These are phyloP conservation scores for Picus viridis DNA, from an alignment of 2,797 vertebrate genomes.

Conservation along the genomic window DNA sequence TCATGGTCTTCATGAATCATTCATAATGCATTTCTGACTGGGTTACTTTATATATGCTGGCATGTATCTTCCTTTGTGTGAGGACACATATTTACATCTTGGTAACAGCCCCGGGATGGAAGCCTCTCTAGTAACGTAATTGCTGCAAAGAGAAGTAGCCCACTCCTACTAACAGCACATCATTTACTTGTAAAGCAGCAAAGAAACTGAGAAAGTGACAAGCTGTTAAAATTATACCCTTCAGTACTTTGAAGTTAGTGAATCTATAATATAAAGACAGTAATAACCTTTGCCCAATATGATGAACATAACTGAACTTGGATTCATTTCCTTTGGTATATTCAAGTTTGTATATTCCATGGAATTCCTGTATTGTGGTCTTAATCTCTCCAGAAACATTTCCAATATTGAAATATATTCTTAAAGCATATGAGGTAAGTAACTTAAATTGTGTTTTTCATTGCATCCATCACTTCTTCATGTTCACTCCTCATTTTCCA, in stretches of 20 bases:
- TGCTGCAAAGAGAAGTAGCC: background rate
- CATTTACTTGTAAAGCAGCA: background rate
- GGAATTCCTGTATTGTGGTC: background rate
- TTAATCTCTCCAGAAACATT: background rate
- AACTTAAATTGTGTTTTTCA: background rate
- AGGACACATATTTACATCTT: background rate
- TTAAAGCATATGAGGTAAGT: background rate
- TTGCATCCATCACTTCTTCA: background rate
- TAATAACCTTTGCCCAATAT: background rate
- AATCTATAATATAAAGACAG: background rate
- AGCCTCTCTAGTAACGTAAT: background rate
- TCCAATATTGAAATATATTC: background rate
- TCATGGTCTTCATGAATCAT: constrained; percentile 21
- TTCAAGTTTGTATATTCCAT: background rate
- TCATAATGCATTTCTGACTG: background rate
- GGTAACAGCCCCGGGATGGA: background rate
- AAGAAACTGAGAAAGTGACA: background rate
- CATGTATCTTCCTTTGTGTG: background rate
- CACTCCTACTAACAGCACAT: background rate
- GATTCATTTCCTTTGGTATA: background rate
- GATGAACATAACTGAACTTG: background rate
- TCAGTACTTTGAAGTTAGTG: background rate
- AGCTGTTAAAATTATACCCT: background rate
- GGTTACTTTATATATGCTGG: background rate
- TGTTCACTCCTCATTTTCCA: background rate